Conservation (phyloP, 2,113 vertebrate genomes). For the Phyllostomus hastatus region DNA sequence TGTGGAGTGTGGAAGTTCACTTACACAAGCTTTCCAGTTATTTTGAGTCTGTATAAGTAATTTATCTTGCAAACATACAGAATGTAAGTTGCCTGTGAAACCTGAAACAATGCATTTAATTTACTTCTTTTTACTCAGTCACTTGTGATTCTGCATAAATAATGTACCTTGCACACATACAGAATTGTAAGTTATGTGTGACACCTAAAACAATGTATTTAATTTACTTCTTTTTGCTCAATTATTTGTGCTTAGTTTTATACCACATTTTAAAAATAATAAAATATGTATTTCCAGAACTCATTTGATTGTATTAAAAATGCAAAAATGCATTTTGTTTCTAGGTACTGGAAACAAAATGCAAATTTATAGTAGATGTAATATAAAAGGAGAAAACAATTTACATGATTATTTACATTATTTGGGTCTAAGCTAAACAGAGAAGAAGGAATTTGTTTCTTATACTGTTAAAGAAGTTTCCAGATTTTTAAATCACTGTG, state of each 20-base stretch:
- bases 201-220: neutral
- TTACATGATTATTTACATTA: neutral
- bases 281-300: neutral
- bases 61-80: neutral
- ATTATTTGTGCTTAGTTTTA: neutral
- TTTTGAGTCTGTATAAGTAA: neutral
- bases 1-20: neutral
- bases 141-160: neutral
- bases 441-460: neutral
- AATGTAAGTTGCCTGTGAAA: neutral
- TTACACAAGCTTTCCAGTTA: neutral
- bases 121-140: neutral
- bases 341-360: neutral
- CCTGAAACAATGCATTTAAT: neutral
- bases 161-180: neutral
- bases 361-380: neutral
- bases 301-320: neutral
- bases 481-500: neutral
- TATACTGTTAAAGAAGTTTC: neutral
- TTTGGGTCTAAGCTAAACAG: neutral
- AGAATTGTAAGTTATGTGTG: neutral
- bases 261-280: neutral
- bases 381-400: neutral
- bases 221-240: neutral
- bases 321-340: too few relatives aligned